These are phyloP conservation scores for Bruchidius siliquastri DNA, from an alignment of 2,888 invertebrate genomes.

Conservation along the genomic window DNA sequence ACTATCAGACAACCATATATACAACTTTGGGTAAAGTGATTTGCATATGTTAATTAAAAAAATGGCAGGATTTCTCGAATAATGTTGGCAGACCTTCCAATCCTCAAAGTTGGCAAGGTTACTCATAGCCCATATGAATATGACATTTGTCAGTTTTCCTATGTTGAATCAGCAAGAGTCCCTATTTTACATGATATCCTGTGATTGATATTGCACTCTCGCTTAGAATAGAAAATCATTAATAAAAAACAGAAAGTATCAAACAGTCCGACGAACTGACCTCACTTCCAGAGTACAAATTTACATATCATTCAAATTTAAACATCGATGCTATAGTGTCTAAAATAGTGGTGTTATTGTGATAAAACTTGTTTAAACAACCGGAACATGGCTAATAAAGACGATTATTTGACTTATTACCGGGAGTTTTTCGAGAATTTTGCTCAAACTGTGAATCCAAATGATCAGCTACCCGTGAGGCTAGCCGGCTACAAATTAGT, in stretches of 20 bases:
- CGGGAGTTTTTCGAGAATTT: conserved; percentile 69
- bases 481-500: conserved; percentile 65
- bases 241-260: background rate
- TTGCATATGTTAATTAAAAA: too few relatives aligned
- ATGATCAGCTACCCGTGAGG: conserved; percentile 70
- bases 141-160: conserved; percentile 10
- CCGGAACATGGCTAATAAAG: conserved; percentile 50
- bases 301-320: conserved; percentile 35
- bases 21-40: too few relatives aligned
- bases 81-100: too few relatives aligned
- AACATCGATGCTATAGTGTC: conserved; percentile 33
- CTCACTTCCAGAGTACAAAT: conserved; percentile 36
- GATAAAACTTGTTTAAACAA: conserved; percentile 21
- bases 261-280: background rate
- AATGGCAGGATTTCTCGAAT: too few relatives aligned
- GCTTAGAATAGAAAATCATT: background rate
- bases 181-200: conserved; percentile 7
- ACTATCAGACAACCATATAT: too few relatives aligned
- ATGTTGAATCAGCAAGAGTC: conserved; percentile 18
- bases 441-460: conserved; percentile 62
- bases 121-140: background rate
- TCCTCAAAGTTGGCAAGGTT: background rate
- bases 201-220: background rate
- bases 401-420: conserved; percentile 66
- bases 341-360: conserved; percentile 15